Percentiles rank a stretch among this genome's conserved stretches.
These are phyloP conservation scores for Dendropsophus ebraccatus DNA, from an alignment of 2,113 vertebrate genomes.

Conservation along the genomic window DNA sequence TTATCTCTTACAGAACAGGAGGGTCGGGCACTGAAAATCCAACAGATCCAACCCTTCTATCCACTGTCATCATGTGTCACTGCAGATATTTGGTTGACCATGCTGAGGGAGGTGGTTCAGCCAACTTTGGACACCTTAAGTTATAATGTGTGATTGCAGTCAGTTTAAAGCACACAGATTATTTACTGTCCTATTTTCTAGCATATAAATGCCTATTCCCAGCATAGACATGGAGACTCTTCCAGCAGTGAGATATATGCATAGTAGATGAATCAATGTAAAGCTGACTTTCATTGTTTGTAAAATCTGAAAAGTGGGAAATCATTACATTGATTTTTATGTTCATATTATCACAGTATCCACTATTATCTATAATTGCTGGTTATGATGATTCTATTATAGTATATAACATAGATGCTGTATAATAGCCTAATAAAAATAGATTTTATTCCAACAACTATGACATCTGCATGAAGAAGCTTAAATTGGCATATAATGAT, in stretches of 20 bases:
- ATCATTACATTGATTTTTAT: neutral
- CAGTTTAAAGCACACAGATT: no score
- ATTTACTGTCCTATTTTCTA: no score
- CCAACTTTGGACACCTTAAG: no score
- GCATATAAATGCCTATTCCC: neutral
- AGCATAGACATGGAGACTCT: neutral
- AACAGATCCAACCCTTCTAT: no score
- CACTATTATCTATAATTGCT: neutral
- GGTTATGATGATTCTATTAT: neutral
- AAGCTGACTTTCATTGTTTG: neutral
- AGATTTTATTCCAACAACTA: neutral
- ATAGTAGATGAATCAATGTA: slow-evolving; percentile 9
- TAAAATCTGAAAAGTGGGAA: neutral
- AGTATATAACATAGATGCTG: neutral
- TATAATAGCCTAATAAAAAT: neutral
- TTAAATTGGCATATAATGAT: neutral
- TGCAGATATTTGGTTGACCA: no score
- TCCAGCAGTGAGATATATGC: neutral
- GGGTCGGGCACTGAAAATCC: no score
- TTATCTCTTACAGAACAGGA: no score
- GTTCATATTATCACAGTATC: neutral
- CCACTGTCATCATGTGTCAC: no score
- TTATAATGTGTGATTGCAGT: neutral
- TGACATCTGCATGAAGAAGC: neutral
- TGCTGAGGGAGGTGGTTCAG: no score